These are phyloP conservation scores for Heliopora coerulea DNA, from an alignment of 92 coral and sea anemone species.

Conservation along the genomic window DNA sequence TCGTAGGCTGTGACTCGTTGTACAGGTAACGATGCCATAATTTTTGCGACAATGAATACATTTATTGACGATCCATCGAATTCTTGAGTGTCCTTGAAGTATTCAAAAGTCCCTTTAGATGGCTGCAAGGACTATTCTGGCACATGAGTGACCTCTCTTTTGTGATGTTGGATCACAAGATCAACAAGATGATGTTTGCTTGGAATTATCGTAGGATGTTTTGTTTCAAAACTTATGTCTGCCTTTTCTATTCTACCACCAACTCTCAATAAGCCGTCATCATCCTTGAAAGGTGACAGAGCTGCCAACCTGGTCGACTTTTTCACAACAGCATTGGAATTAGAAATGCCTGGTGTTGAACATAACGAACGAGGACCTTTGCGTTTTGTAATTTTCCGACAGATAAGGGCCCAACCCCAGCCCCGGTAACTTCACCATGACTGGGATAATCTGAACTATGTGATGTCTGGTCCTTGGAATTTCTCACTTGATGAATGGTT, in stretches of 20 bases:
- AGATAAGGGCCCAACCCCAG: neutral
- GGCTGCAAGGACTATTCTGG: neutral
- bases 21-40: constrained; percentile 21
- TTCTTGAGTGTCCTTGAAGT: constrained; percentile 19
- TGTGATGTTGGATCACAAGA: neutral
- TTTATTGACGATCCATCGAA: constrained; percentile 13
- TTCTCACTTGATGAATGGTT: neutral
- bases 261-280: constrained; percentile 13
- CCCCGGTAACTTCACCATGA: neutral
- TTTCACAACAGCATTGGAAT: neutral
- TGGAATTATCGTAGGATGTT: constrained; percentile 16
- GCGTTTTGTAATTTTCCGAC: neutral
- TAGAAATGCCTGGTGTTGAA: constrained; percentile 1
- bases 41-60: constrained; percentile 12
- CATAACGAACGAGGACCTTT: constrained; percentile 5
- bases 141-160: too few relatives aligned
- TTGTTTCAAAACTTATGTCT: constrained; percentile 13
- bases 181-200: constrained; percentile 23
- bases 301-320: constrained; percentile 10
- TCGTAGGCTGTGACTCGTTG: constrained; percentile 16
- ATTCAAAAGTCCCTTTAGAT: constrained; percentile 13
- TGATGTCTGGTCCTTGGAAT: neutral
- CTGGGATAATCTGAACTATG: neutral
- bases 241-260: constrained; percentile 33
- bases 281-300: constrained; percentile 17